These are phyloP conservation scores for Gymnoscopelus braueri DNA, from an alignment of 2,797 vertebrate species.

Conservation along the genomic window DNA sequence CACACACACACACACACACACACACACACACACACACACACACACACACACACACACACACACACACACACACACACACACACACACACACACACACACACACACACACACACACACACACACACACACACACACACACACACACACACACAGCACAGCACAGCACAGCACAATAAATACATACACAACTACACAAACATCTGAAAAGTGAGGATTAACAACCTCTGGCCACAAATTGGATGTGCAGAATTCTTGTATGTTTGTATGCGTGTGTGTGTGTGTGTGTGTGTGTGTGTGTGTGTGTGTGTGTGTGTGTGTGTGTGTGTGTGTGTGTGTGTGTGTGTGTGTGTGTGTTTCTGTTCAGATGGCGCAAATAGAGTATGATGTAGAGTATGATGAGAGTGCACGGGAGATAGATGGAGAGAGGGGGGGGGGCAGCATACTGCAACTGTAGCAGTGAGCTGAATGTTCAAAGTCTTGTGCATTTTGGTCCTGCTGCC, in stretches of 20 bases:
- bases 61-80: conserved; percentile 8
- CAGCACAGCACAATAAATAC: neutral
- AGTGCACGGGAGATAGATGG: neutral
- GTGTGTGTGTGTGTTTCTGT: neutral
- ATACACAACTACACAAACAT: too few relatives aligned
- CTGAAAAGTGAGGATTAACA: too few relatives aligned
- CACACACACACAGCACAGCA: neutral
- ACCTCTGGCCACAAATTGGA: neutral
- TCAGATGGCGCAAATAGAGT: neutral
- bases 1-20: too few relatives aligned
- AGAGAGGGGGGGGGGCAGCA: conserved; percentile 6
- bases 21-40: neutral
- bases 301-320: conserved; percentile 15
- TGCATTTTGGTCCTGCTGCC: conserved; percentile 33
- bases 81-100: conserved; percentile 4
- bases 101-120: neutral
- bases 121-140: neutral
- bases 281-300: neutral
- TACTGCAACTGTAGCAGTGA: conserved; percentile 43
- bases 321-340: conserved; percentile 8
- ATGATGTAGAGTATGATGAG: conserved; percentile 38
- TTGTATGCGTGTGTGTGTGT: neutral
- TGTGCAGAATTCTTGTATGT: neutral
- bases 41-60: conserved; percentile 20
- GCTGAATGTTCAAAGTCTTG: conserved; percentile 69